Evolutionary conservation across 1,140 invertebrate species (phyloP).

Genomic region (Platorchestia sp.): DNA sequence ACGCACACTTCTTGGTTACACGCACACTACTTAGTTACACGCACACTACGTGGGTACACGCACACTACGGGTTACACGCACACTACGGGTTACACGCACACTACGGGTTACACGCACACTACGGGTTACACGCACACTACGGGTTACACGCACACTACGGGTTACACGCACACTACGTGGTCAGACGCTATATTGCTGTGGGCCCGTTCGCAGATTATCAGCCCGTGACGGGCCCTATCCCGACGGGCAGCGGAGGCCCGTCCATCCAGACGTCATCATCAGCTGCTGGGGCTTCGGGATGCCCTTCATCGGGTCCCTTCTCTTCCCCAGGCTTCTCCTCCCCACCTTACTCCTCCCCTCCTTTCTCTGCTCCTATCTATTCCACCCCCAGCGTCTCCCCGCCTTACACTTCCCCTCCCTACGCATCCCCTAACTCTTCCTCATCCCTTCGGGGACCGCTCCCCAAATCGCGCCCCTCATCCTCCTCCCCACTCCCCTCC

Average conservation of each 20-base stretch:
- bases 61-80: too few relatives aligned
- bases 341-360: conserved; percentile 63
- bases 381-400: conserved; percentile 21
- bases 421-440: conserved; percentile 3
- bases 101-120: too few relatives aligned
- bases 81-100: too few relatives aligned
- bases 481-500: conserved; percentile 58
- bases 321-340: conserved; percentile 7
- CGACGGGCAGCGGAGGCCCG: conserved; percentile 59
- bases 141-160: background rate
- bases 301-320: conserved; percentile 64
- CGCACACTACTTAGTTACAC: too few relatives aligned
- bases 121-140: background rate
- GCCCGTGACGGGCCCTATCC: conserved; percentile 67
- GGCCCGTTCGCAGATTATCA: conserved; percentile 64
- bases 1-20: too few relatives aligned
- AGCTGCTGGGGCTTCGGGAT: conserved; percentile 61
- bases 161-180: background rate
- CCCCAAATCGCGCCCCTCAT: background rate
- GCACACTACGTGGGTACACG: too few relatives aligned
- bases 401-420: conserved; percentile 40
- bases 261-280: conserved; percentile 64
- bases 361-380: conserved; percentile 43
- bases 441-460: background rate
- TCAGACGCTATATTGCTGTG: background rate